Base-by-base conservation (phyloP, 1,140 invertebrate genomes). In the Diabrotica virgifera region DNA sequence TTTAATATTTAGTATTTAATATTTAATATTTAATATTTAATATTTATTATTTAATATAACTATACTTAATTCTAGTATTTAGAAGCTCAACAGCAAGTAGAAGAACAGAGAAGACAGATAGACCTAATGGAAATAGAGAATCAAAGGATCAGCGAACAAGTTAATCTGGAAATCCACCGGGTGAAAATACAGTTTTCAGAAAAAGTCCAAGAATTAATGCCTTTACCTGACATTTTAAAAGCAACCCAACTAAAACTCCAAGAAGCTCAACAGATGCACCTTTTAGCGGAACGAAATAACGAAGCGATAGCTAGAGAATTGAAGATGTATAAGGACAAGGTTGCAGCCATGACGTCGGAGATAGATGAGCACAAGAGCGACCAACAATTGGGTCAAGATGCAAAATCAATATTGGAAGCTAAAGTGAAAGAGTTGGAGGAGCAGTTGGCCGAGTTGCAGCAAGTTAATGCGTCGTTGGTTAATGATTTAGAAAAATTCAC, bases 101-200 rank as follows among this genome's bases (percentile, higher is more conserved):
- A 91, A 77, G 89, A 91, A 75, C 89, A 90, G 73, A 81, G 83
- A 9, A 80, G 87, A 9, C 87, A 89, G 64, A 82, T 91, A 38
- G 87, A 90, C 55, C 83, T 90, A 67, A 87, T 90, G 81, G 88
- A 90, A 69, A 85, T 89, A 82, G 89, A 90, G 68, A 90, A 90
- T 68, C 85, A 85, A 6, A 79, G 88, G 59, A 89, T 90, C 71
- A 88, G 87, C 66, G 88, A 90, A 75, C 89, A 91, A 74, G 88
- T 91, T 36, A 89, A 87, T 67, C 74, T 87, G 8, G 90, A 92
- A 79, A 89, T 91, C 51, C 85, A 88, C 67, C 79, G 85, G 65
- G 87, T 90, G 6, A 90, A 91, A 74, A 87, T 87, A 79, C 78
- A 85, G 67, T 91, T 92, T 73, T 88, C 91, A 83, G 89, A 90